A percentile compares a stretch with the other conserved stretches of the same genome.
These are phyloP conservation scores for Scaptomyza tumidula DNA, from an alignment of 2,888 invertebrate genomes.

Conservation along the genomic window DNA sequence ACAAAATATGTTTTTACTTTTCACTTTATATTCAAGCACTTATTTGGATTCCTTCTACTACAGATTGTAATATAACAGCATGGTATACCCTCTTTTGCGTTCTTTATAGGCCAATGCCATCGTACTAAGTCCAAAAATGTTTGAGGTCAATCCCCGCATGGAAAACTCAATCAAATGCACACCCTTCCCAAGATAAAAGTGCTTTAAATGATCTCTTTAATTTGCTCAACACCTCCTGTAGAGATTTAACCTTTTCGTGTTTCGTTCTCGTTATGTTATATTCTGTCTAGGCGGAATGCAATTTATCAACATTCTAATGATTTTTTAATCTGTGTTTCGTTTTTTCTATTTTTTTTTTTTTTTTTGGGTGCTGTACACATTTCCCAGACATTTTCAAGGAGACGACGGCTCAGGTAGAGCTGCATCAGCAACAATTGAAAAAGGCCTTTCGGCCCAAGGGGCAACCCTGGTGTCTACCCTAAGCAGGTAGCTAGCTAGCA, in stretches of 20 bases:
- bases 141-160: conserved; percentile 19
- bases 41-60: no score
- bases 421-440: conserved; percentile 14
- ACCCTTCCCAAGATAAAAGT: conserved; percentile 12
- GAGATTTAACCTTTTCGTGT: conserved; percentile 44
- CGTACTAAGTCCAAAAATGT: conserved; percentile 8
- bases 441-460: conserved; percentile 25
- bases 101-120: not conserved
- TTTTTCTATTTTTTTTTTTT: conserved; percentile 19
- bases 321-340: conserved; percentile 62
- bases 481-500: conserved; percentile 46
- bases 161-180: conserved; percentile 4
- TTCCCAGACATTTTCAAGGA: conserved; percentile 35
- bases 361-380: conserved; percentile 44
- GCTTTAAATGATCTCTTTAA: conserved; percentile 60
- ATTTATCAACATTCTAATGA: conserved; percentile 73
- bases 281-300: conserved; percentile 30
- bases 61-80: no score
- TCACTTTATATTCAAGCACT: no score
- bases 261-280: not conserved
- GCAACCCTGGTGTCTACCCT: conserved; percentile 18
- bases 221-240: conserved; percentile 63
- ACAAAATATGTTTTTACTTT: no score
- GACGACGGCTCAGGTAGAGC: conserved; percentile 39
- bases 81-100: not conserved